phyloP scores from a whole-genome alignment of 2,888 invertebrate species.

The Unio delphinus region DNA sequence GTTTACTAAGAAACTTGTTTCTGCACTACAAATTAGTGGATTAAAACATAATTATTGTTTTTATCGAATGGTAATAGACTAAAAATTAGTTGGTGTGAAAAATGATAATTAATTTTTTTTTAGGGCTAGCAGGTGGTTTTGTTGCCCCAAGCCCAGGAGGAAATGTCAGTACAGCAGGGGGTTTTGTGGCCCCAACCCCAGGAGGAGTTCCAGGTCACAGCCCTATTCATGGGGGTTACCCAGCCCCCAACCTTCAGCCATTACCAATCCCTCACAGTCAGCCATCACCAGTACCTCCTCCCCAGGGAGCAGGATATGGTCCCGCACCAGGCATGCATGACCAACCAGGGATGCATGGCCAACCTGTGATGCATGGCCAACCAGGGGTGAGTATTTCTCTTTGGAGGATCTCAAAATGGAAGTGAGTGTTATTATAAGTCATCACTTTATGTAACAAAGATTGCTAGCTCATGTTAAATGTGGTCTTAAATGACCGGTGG shows the following conservation, averaged over 20 bases:
- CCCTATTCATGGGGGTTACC: conserved; percentile 3
- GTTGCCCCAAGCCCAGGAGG: neutral
- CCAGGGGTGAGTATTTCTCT: neutral
- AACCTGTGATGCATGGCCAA: neutral
- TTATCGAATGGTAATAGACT: no score
- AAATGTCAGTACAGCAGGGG: neutral
- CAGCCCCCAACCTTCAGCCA: conserved; percentile 9
- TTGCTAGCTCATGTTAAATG: no score
- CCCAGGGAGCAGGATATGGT: conserved; percentile 15
- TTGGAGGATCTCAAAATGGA: no score
- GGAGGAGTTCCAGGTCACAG: conserved; percentile 21
- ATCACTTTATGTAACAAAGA: no score
- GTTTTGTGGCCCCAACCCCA: conserved; percentile 23
- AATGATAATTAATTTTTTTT: no score
- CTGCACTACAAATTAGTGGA: no score
- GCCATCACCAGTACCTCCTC: neutral
- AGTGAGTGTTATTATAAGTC: no score
- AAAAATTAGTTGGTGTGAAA: no score
- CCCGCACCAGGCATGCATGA: neutral
- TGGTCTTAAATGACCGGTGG: no score
- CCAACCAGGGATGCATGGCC: neutral
- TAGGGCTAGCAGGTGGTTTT: conserved; percentile 4
- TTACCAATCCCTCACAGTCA: no score
- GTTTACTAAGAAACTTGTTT: no score
- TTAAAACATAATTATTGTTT: no score